A percentile compares a stretch with the other conserved stretches of the same genome.
These are phyloP conservation scores for Peromyscus aztecus DNA, from an alignment of 2,797 vertebrate species.

Conservation along the genomic window DNA sequence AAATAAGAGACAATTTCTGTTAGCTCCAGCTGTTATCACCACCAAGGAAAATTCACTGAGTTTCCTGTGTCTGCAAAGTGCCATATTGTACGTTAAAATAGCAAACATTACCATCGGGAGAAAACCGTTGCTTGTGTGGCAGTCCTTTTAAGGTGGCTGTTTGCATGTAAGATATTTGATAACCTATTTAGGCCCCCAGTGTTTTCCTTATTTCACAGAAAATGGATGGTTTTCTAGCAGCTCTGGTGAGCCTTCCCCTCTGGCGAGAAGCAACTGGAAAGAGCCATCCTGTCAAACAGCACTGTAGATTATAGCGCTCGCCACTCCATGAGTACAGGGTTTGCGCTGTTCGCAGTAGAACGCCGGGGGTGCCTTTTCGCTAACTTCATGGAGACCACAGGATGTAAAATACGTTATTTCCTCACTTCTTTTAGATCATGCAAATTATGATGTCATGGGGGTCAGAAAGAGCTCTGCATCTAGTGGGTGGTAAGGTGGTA, in stretches of 20 bases:
- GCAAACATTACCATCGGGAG: slow-evolving; percentile 46
- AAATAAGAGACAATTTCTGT: slow-evolving; percentile 70
- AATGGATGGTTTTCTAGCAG: slow-evolving; percentile 45
- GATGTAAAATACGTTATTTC: slow-evolving; percentile 8
- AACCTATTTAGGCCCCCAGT: slow-evolving; percentile 17
- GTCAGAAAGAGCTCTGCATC: not conserved
- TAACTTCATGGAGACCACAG: slow-evolving; percentile 19
- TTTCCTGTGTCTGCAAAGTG: slow-evolving; percentile 51
- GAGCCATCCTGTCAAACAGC: slow-evolving; percentile 1
- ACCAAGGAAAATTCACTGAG: slow-evolving; percentile 64
- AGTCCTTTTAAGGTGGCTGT: slow-evolving; percentile 68
- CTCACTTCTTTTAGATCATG: not conserved
- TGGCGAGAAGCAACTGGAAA: not conserved
- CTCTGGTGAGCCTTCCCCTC: not conserved
- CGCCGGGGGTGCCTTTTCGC: not conserved
- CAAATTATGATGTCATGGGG: not conserved
- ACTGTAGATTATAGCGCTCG: not conserved
- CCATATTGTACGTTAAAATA: slow-evolving; percentile 44
- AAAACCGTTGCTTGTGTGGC: not conserved
- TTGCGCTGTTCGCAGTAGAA: slow-evolving; percentile 3
- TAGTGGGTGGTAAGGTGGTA: not conserved
- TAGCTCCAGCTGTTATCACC: slow-evolving; percentile 64
- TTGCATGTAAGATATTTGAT: slow-evolving; percentile 69
- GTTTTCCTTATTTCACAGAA: slow-evolving; percentile 49
- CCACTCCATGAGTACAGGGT: not conserved